Evolutionary conservation across 2,888 invertebrate genomes (phyloP).

Genomic region (Cynaeus angustus): DNA sequence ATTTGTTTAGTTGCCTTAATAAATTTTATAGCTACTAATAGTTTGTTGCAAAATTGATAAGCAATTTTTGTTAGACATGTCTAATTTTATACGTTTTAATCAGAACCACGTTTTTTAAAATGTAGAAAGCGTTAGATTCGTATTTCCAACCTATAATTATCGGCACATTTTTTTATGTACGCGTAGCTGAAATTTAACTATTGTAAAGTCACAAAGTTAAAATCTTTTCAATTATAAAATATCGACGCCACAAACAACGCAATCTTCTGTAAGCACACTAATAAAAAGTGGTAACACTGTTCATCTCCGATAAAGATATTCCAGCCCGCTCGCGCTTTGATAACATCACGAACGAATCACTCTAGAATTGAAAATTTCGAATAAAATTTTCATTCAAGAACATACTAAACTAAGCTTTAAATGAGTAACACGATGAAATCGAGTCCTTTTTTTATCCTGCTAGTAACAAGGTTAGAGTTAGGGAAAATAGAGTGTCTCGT

Average conservation of each 20-base stretch:
- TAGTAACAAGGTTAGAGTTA: slow-evolving; percentile 36
- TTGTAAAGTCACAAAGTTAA: too few species aligned
- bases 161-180: too few species aligned
- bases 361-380: slow-evolving; percentile 20
- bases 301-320: slow-evolving; percentile 36
- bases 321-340: slow-evolving; percentile 10
- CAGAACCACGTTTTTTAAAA: too few species aligned
- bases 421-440: slow-evolving; percentile 34
- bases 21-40: too few species aligned
- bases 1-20: too few species aligned
- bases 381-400: slow-evolving; percentile 38
- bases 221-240: not conserved
- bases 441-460: slow-evolving; percentile 35
- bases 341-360: slow-evolving; percentile 26
- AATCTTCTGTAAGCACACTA: slow-evolving; percentile 15
- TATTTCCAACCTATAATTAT: too few species aligned
- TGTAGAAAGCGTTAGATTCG: too few species aligned
- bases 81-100: too few species aligned
- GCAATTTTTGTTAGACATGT: too few species aligned
- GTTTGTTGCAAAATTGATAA: too few species aligned
- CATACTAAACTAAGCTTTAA: slow-evolving; percentile 30
- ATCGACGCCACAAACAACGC: not conserved
- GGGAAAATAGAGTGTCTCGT: slow-evolving; percentile 36
- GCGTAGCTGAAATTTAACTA: too few species aligned
- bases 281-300: slow-evolving; percentile 27